A percentile compares a stretch with the other conserved stretches of the same genome.
These are phyloP conservation scores for Ctena decussata DNA, from an alignment of 2,888 invertebrate species.

Conservation along the genomic window DNA sequence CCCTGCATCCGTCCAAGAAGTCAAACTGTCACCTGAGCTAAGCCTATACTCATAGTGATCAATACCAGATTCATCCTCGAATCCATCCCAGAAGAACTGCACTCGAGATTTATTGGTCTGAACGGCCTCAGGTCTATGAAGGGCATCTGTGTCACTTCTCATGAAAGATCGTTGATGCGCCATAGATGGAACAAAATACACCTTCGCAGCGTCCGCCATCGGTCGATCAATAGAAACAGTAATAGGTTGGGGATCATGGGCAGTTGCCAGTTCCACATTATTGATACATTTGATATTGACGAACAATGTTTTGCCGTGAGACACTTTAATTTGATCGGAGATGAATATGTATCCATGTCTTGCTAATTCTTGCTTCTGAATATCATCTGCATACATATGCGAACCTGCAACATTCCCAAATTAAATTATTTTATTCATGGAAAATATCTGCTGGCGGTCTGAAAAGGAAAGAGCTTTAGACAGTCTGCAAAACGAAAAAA, in stretches of 20 bases:
- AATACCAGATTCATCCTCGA: constrained; percentile 21
- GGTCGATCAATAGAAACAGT: not conserved
- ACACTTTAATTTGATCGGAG: not conserved
- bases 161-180: too few species aligned
- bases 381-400: not conserved
- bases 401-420: not conserved
- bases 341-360: not conserved
- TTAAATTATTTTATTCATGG: too few species aligned
- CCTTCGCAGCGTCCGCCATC: not conserved
- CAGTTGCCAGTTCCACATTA: not conserved
- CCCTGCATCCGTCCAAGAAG: constrained; percentile 21
- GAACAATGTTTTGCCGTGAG: not conserved
- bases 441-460: too few species aligned
- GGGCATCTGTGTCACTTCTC: too few species aligned
- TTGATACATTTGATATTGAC: not conserved
- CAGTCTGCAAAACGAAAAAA: too few species aligned
- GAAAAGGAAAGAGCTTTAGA: too few species aligned
- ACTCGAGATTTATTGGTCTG: constrained; percentile 12
- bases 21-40: not conserved
- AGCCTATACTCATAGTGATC: constrained; percentile 34
- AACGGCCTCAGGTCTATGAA: not conserved
- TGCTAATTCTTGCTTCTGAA: not conserved
- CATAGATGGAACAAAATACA: not conserved
- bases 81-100: constrained; percentile 33
- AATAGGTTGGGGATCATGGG: not conserved